Percentiles rank a stretch among this genome's conserved stretches.
phyloP scores from a whole-genome alignment of 1,140 invertebrate genomes.

The Gryon sp. region DNA sequence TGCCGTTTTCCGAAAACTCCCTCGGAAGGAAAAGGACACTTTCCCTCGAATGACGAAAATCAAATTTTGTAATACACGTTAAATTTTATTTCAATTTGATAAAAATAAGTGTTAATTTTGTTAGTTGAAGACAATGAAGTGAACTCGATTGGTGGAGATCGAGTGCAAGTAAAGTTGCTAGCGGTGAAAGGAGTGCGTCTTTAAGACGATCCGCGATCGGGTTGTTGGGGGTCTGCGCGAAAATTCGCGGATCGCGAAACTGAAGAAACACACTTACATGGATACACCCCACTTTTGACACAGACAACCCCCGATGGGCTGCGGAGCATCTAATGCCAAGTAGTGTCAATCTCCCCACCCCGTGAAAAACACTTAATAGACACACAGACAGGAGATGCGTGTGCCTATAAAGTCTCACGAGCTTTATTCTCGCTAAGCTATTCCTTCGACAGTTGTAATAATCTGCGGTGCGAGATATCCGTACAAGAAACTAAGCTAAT shows the following conservation, averaged over 20 bases:
- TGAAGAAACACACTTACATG: conserved; percentile 22
- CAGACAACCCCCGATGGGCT: conserved; percentile 30
- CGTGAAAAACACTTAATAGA: conserved; percentile 25
- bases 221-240: too few species aligned
- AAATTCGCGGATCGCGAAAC: conserved; percentile 30
- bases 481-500: too few species aligned
- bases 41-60: too few species aligned
- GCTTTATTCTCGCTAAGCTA: conserved; percentile 58
- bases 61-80: too few species aligned
- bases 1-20: too few species aligned
- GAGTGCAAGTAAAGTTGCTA: too few species aligned
- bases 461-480: conserved; percentile 42
- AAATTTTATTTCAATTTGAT: too few species aligned
- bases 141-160: conserved; percentile 33
- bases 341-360: neutral
- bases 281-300: conserved; percentile 61
- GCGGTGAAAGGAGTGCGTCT: conserved; percentile 69
- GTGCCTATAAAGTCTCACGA: conserved; percentile 67
- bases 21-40: too few species aligned
- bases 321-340: neutral
- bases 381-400: conserved; percentile 9
- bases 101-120: conserved; percentile 19
- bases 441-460: conserved; percentile 42
- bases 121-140: conserved; percentile 41
- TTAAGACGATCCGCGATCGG: conserved; percentile 60